phyloP scores from a whole-genome alignment of 2,113 vertebrate genomes.

The Capreolus pygargus region DNA sequence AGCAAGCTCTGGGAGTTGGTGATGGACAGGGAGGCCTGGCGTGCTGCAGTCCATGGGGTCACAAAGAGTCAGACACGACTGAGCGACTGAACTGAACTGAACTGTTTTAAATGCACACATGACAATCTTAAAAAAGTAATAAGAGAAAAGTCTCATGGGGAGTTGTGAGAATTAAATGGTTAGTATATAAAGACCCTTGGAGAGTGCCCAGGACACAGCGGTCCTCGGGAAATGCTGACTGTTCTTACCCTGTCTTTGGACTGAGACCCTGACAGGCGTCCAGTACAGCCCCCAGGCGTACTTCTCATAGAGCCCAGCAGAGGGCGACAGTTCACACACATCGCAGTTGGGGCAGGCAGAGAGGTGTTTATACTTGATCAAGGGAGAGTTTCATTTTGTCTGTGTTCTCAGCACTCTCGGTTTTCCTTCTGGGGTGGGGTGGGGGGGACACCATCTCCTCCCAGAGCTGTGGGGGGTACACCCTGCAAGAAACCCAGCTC shows the following conservation, averaged over 20 bases:
- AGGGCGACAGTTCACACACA: background rate
- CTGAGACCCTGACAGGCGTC: background rate
- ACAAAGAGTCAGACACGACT: background rate
- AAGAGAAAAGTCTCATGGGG: background rate
- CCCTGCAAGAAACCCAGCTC: background rate
- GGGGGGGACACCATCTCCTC: background rate
- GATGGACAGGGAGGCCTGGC: background rate
- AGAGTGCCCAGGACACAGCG: background rate
- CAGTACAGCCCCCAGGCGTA: background rate
- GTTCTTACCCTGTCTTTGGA: rapidly evolving
- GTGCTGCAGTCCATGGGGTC: background rate
- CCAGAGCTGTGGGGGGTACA: background rate
- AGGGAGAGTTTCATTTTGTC: rapidly evolving
- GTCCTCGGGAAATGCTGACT: rapidly evolving
- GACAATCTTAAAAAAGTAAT: background rate
- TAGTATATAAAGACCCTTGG: background rate
- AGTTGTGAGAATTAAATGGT: background rate
- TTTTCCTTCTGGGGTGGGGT: background rate
- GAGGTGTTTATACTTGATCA: rapidly evolving
- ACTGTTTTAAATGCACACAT: background rate
- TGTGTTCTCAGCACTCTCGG: background rate
- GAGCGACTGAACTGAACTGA: background rate
- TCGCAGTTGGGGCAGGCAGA: rapidly evolving
- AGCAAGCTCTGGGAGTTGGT: background rate
- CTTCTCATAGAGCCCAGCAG: background rate